Conservation (phyloP, 2,888 invertebrate species). For the Pachycephus smyrnensis region DNA sequence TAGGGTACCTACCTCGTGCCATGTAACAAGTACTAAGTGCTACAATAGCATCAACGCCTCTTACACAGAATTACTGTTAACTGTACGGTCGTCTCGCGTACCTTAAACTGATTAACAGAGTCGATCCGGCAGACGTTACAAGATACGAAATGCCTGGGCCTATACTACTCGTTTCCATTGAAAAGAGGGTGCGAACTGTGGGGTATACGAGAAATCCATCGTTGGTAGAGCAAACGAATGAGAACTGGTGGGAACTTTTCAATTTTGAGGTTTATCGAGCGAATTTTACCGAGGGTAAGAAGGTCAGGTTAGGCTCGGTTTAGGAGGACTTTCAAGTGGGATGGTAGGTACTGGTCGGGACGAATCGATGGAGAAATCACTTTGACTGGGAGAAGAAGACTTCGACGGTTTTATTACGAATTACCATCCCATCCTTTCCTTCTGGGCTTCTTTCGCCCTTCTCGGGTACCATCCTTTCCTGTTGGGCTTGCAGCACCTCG, state of each 20-base stretch:
- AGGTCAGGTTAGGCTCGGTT: not conserved
- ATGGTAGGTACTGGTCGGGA: not conserved
- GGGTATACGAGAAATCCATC: not conserved
- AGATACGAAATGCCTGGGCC: not conserved
- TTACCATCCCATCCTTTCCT: not conserved
- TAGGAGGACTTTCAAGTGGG: not conserved
- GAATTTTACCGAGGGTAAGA: not conserved
- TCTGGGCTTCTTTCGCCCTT: not conserved
- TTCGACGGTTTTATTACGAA: not conserved
- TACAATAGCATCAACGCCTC: conserved; percentile 53
- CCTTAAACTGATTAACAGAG: conserved; percentile 46
- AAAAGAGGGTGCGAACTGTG: not conserved
- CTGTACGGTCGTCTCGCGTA: conserved; percentile 35
- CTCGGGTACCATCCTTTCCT: not conserved
- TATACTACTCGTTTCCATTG: not conserved
- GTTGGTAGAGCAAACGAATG: not conserved
- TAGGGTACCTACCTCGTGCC: not conserved
- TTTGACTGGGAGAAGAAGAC: not conserved
- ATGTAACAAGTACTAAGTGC: conserved; percentile 39
- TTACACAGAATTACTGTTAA: conserved; percentile 56
- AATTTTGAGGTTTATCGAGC: not conserved
- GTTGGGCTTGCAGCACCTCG: not conserved
- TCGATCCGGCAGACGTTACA: not conserved
- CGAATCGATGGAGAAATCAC: not conserved
- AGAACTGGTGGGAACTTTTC: not conserved